Conservation (phyloP, 1,140 invertebrate species). For the Eriosoma lanigerum region DNA sequence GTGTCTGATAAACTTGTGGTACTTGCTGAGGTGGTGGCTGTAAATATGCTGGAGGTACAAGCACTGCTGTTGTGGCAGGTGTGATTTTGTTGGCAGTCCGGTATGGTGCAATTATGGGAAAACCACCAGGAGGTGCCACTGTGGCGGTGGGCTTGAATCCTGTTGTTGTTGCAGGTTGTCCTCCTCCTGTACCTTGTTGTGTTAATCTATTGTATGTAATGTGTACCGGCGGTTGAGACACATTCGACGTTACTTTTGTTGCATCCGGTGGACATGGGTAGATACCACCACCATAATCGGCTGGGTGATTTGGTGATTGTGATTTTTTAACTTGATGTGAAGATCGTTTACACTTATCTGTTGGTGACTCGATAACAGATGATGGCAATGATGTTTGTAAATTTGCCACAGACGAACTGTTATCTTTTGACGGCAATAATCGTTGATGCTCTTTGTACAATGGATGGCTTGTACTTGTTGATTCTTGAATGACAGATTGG, state of each 20-base stretch:
- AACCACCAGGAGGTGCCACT: not conserved
- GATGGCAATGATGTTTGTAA: too few relatives aligned
- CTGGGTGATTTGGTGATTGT: conserved; percentile 54
- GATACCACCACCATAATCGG: conserved; percentile 51
- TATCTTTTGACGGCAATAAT: not conserved
- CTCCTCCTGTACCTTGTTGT: not conserved
- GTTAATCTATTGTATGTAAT: not conserved
- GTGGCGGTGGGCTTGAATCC: conserved; percentile 21
- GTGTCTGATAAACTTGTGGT: conserved; percentile 13
- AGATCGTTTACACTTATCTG: conserved; percentile 56
- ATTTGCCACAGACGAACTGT: too few relatives aligned
- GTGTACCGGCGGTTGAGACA: conserved; percentile 53
- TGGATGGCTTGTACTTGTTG: conserved; percentile 54
- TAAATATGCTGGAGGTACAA: not conserved
- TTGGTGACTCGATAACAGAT: not conserved
- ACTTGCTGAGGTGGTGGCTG: not conserved
- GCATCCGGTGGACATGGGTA: conserved; percentile 54
- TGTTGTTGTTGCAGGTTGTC: conserved; percentile 48
- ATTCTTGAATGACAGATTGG: conserved; percentile 58
- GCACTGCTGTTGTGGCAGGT: conserved; percentile 45
- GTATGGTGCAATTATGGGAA: not conserved
- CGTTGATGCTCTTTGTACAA: not conserved
- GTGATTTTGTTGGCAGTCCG: conserved; percentile 15
- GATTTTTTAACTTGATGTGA: conserved; percentile 54
- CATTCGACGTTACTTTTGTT: conserved; percentile 54